These are phyloP conservation scores for Bos taurus DNA, from an alignment of 2,113 vertebrate species.

Conservation along the genomic window ARS-UCD2.0 NC_037328.1:73294001-73294500, in stretches of 20 bases:
- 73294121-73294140: accelerated
- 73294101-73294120: accelerated
- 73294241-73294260: neutral
- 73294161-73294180: too few species aligned
- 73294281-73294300: neutral
- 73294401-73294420: too few species aligned
- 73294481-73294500: too few species aligned
- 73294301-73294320: neutral
- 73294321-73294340: neutral
- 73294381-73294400: neutral
- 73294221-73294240: too few species aligned
- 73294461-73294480: neutral
- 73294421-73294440: accelerated
- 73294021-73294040: accelerated
- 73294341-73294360: accelerated
- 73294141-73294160: accelerated
- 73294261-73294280: too few species aligned
- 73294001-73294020: too few species aligned
- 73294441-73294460: accelerated
- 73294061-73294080: accelerated
- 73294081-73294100: accelerated
- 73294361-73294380: accelerated
- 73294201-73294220: too few species aligned
- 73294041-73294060: accelerated
- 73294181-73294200: too few species aligned